Evolutionary conservation across 2,113 vertebrate genomes (phyloP).

Genomic region (Fulica atra): DNA sequence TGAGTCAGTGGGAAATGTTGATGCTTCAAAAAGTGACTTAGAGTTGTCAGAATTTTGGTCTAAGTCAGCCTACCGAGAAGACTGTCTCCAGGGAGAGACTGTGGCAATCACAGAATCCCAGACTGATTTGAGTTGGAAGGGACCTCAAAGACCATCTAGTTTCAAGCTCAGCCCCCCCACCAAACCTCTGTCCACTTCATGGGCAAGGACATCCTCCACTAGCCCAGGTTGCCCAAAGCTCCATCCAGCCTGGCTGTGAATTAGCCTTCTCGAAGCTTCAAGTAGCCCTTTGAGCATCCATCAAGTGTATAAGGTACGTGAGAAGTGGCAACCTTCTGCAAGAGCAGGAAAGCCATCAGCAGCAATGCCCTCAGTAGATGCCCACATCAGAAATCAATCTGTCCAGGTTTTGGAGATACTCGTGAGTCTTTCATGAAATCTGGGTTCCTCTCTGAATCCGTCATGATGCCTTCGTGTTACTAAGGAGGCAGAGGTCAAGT

Average conservation of each 20-base stretch:
- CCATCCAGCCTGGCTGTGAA: too few species aligned
- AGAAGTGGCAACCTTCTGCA: background rate
- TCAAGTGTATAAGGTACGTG: fast-evolving
- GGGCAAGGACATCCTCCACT: too few species aligned
- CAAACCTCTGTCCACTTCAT: too few species aligned
- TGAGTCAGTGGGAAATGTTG: background rate
- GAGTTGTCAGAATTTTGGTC: background rate
- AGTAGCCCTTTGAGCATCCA: background rate
- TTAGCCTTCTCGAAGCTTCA: background rate
- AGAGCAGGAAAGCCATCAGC: background rate
- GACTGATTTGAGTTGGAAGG: too few species aligned
- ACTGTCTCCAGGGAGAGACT: background rate
- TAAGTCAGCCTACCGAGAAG: background rate
- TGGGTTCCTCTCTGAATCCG: background rate
- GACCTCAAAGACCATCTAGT: too few species aligned
- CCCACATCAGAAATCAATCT: background rate
- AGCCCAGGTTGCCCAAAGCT: too few species aligned
- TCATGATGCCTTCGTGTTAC: fast-evolving
- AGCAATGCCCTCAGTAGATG: fast-evolving
- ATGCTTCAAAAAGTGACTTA: background rate
- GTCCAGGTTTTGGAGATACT: background rate
- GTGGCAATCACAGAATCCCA: background rate
- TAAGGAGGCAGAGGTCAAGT: background rate
- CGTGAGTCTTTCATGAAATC: background rate
- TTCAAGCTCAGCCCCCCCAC: too few species aligned